Conservation (phyloP, 2,113 vertebrate genomes). For the Sorex fumeus region DNA sequence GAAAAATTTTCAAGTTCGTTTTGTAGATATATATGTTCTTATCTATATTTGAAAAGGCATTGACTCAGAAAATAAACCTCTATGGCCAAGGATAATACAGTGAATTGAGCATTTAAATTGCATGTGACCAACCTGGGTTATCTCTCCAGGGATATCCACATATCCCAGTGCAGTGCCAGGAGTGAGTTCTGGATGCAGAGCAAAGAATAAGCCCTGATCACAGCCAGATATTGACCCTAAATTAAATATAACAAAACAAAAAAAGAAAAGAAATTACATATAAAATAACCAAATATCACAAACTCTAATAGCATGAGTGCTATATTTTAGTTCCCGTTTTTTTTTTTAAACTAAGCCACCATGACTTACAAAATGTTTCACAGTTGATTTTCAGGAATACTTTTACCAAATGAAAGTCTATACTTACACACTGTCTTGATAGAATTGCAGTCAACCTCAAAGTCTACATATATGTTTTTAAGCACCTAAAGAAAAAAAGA, state of each 20-base stretch:
- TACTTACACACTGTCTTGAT: not conserved
- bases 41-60: not conserved
- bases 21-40: not conserved
- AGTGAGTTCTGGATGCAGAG: too few relatives aligned
- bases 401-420: not conserved
- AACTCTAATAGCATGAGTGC: not conserved
- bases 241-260: too few relatives aligned
- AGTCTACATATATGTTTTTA: not conserved
- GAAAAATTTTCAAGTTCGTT: not conserved
- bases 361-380: too few relatives aligned
- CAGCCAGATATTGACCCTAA: too few relatives aligned
- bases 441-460: not conserved
- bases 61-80: not conserved
- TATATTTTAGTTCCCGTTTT: not conserved
- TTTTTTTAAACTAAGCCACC: too few relatives aligned
- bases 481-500: conserved; percentile 6
- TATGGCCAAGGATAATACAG: too few relatives aligned
- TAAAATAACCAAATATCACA: conserved; percentile 42
- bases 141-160: too few relatives aligned
- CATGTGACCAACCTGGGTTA: too few relatives aligned
- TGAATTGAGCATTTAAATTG: too few relatives aligned
- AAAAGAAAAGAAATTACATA: not conserved
- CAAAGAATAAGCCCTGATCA: too few relatives aligned
- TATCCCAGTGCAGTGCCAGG: too few relatives aligned
- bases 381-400: not conserved